phyloP scores from a whole-genome alignment of 2,888 invertebrate genomes.

The Torymus auratus region DNA sequence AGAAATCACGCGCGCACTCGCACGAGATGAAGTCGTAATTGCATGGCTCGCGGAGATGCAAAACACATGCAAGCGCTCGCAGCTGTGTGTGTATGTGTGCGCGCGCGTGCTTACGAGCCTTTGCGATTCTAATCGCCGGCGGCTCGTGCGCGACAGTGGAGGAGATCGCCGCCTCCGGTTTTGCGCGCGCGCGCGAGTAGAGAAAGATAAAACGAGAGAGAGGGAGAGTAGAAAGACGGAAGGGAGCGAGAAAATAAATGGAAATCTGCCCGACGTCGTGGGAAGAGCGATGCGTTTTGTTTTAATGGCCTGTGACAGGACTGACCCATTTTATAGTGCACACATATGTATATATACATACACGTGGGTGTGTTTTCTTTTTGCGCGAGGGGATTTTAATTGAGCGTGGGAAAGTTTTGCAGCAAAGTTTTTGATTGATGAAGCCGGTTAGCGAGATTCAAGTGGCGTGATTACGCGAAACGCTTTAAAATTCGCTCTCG shows the following conservation, averaged over 20 bases:
- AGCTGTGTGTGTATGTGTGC: background rate
- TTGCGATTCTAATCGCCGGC: constrained; percentile 48
- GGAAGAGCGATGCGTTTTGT: constrained; percentile 31
- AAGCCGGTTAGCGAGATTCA: constrained; percentile 28
- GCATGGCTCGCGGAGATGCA: constrained; percentile 33
- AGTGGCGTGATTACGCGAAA: constrained; percentile 18
- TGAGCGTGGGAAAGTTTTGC: constrained; percentile 37
- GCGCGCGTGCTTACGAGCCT: background rate
- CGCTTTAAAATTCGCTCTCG: background rate
- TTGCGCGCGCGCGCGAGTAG: background rate
- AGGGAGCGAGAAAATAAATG: background rate
- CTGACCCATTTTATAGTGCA: constrained; percentile 33
- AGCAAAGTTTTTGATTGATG: constrained; percentile 45
- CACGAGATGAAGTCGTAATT: constrained; percentile 45
- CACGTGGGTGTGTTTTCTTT: background rate
- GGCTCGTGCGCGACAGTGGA: background rate
- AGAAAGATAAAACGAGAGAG: too few relatives aligned
- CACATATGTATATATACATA: too few relatives aligned
- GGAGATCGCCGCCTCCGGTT: constrained; percentile 18
- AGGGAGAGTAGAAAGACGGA: too few relatives aligned
- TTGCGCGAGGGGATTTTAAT: constrained; percentile 38
- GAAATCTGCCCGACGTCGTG: background rate
- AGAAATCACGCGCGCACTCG: constrained; percentile 19
- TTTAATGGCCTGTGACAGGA: constrained; percentile 31
- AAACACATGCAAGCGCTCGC: background rate